Base-by-base conservation (phyloP, 1,140 invertebrate species). In the Drosophila tsacasi region DNA sequence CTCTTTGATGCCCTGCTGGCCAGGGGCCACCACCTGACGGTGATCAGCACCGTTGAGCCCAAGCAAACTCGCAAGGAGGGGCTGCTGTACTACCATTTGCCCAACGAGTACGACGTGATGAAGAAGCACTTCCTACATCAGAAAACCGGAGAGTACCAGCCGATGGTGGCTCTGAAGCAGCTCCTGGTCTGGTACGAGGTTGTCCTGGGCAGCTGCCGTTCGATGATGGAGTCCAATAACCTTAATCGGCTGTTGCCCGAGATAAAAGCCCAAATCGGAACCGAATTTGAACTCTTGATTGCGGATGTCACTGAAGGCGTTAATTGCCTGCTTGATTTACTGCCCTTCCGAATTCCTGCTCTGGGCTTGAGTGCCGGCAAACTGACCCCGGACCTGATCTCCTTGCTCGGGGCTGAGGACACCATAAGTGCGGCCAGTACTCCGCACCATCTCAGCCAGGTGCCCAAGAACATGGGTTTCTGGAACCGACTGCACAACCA, bases 401-500 rank as follows among this genome's bases (percentile, higher is more conserved):
- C 50, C 0, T 7, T 91, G 17, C 44, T 86, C 0, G 19, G 50
- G 17, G 85, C 81, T 0, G 66, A 83, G 46, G 46, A 90, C 19
- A 80, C 91, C 2, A 80, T 89, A 8, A 85, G 50, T 64, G 52
- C 91, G 8, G 79, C 79, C 8, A 63, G 42, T 3, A 62, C 69
- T 25, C 91, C 91, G 2, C 77, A 90, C 40, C 73, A 74, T 17
- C 27, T 73, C 12, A 86, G 69, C 19, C 52, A 59, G 6, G 37
- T 78, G 21, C 60, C 71, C 6, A 12, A 57, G 13, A 35, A 55
- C 0, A 93, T 93, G 91, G 76, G 32, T 58, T 93, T 91, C 55
- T 79, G 58, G 59, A 62, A 79, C 4, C 72, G 92, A 5, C n/a
- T 92, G 0, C 75, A 83, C 7, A 93, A 93, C 46, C 79, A 83